Conservation (phyloP, 2,797 vertebrate genomes). For the Adelosebastes latens region DNA sequence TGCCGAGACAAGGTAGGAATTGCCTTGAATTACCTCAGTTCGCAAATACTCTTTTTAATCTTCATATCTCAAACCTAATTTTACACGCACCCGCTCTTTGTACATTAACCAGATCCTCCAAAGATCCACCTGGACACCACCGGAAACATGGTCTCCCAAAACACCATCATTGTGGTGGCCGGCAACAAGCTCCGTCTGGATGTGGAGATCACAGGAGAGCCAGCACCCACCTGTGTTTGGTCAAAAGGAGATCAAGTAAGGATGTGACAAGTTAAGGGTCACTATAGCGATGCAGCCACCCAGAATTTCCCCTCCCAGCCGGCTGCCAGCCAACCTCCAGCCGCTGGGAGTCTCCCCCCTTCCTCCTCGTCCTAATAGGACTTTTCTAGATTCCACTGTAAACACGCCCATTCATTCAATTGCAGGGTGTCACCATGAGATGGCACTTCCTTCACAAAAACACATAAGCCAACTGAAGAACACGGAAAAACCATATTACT, state of each 20-base stretch:
- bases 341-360: neutral
- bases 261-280: neutral
- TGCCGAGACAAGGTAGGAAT: slow-evolving; percentile 87
- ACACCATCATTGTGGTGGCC: slow-evolving; percentile 91
- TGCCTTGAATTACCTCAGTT: neutral
- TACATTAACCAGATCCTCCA: slow-evolving; percentile 85
- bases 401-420: too few relatives aligned
- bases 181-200: slow-evolving; percentile 94
- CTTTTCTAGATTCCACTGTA: neutral
- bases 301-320: neutral
- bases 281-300: neutral
- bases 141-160: slow-evolving; percentile 88
- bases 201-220: slow-evolving; percentile 91
- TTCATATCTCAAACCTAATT: neutral
- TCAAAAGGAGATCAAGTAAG: slow-evolving; percentile 82
- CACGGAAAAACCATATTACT: too few relatives aligned
- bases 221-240: slow-evolving; percentile 87
- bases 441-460: too few relatives aligned
- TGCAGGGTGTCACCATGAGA: too few relatives aligned
- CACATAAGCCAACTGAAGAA: too few relatives aligned
- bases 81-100: neutral
- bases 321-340: neutral
- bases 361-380: neutral
- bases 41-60: neutral
- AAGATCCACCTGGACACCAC: slow-evolving; percentile 93